Evolutionary conservation across 2,888 invertebrate genomes (phyloP).

Genomic region (Pheosia gnoma): DNA sequence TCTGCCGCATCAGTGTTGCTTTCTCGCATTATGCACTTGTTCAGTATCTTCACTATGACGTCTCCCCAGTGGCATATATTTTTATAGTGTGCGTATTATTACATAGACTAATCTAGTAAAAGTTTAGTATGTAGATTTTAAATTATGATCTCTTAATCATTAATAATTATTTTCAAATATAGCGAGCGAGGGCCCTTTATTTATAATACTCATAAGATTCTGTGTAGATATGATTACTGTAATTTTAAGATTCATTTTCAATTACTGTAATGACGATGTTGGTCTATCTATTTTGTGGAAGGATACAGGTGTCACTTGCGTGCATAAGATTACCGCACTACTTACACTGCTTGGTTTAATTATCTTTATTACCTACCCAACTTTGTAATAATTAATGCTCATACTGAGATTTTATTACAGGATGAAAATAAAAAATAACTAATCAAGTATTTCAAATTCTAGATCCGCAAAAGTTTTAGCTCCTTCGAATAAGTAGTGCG

Average conservation of each 20-base stretch:
- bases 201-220: constrained; percentile 84
- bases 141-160: constrained; percentile 84
- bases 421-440: background rate
- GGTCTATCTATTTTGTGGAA: constrained; percentile 32
- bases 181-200: constrained; percentile 66
- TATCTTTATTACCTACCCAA: constrained; percentile 14
- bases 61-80: constrained; percentile 75
- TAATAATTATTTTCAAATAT: constrained; percentile 81
- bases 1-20: constrained; percentile 23
- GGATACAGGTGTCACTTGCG: constrained; percentile 13
- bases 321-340: constrained; percentile 20
- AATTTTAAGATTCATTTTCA: constrained; percentile 56
- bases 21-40: constrained; percentile 49
- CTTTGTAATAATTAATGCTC: background rate
- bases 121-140: constrained; percentile 74
- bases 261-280: constrained; percentile 57
- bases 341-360: background rate
- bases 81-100: constrained; percentile 71
- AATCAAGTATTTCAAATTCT: background rate
- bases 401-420: background rate
- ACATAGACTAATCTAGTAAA: constrained; percentile 78
- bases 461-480: background rate
- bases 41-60: constrained; percentile 53
- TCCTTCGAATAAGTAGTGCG: constrained; percentile 6
- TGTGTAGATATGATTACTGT: constrained; percentile 64